Evolutionary conservation across 2,113 vertebrate genomes (phyloP).

Genomic region (Myotis yumanensis): DNA sequence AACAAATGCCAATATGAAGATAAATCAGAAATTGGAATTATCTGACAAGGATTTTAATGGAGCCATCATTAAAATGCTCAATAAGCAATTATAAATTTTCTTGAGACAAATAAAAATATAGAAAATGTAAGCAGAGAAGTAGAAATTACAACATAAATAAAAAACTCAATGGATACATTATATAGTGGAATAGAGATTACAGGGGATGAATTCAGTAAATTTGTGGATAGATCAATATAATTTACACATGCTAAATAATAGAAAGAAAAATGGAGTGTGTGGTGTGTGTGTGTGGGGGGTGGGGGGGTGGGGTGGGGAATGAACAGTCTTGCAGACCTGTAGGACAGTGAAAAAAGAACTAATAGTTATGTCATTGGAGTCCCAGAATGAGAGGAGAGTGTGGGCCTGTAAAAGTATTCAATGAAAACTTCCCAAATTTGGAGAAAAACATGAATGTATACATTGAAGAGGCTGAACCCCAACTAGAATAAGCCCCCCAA

Average conservation of each 20-base stretch:
- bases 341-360: not conserved
- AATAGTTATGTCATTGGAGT: not conserved
- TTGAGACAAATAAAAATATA: not conserved
- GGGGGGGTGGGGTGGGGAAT: no score
- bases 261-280: not conserved
- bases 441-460: not conserved
- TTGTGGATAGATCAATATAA: not conserved
- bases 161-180: not conserved
- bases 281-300: no score
- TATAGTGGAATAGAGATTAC: not conserved
- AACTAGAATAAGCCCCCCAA: not conserved
- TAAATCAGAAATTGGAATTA: not conserved
- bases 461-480: not conserved
- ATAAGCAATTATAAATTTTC: not conserved
- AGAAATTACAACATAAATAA: not conserved
- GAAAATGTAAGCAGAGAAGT: not conserved
- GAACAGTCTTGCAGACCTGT: not conserved
- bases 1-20: not conserved
- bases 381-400: not conserved
- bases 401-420: not conserved
- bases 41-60: not conserved
- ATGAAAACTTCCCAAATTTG: not conserved
- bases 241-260: not conserved
- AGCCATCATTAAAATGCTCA: not conserved
- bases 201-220: not conserved